Evolutionary conservation across 2,113 vertebrate species (phyloP).

Genomic region (Patagioenas fasciata): DNA sequence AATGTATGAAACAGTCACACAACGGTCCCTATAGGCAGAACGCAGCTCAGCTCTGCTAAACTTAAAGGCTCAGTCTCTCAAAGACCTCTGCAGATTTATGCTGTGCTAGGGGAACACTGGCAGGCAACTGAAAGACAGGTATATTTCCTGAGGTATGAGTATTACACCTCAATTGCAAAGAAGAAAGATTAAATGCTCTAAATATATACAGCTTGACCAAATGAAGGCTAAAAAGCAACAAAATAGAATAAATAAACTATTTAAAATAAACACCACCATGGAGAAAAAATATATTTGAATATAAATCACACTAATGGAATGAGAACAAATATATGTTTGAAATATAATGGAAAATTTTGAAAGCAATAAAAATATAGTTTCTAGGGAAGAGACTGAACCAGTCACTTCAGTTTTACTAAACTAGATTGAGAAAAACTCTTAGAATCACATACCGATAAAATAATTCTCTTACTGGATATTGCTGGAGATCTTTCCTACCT

Average conservation of each 20-base stretch:
- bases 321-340: background rate
- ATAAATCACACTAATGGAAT: background rate
- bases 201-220: background rate
- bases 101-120: background rate
- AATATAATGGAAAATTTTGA: background rate
- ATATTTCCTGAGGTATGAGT: background rate
- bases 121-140: background rate
- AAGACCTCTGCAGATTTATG: background rate
- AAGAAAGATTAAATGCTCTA: background rate
- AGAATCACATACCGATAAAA: background rate
- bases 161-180: background rate
- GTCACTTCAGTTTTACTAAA: background rate
- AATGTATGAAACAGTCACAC: background rate
- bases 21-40: background rate
- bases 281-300: background rate
- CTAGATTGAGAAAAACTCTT: background rate
- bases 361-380: background rate
- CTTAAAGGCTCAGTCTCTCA: background rate
- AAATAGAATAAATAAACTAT: background rate
- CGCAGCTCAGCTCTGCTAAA: background rate
- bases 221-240: background rate
- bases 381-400: background rate
- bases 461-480: background rate
- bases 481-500: background rate
- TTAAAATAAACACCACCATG: background rate